Base-by-base conservation (phyloP, 2,888 invertebrate species). In the Cynaeus angustus region DNA sequence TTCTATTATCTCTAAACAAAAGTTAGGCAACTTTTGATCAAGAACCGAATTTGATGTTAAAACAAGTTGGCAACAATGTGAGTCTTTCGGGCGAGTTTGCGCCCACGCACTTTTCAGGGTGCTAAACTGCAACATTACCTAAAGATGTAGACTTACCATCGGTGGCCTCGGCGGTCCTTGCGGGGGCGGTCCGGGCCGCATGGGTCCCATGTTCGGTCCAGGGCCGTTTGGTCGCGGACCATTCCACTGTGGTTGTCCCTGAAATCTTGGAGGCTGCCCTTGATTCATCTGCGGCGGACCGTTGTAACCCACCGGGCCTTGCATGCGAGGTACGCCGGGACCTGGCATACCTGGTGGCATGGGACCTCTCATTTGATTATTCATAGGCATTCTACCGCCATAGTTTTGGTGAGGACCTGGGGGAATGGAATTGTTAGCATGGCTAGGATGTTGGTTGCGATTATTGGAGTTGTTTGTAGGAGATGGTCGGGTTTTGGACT, bases 401-500 rank as follows among this genome's bases (percentile, higher is more conserved):
- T 88, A 89, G 74, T 89, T 89, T 73, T 85, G 85, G 77, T 84
- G 84, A 0, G 89, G 88, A 75, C 89, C 89, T 76, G 89, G 88
- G 41, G 89, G 88, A 58, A 84, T 82, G 76, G 82, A 81, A 72
- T 88, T 89, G 70, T 88, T 89, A 68, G 89, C 87, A 58, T 89
- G 89, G 26, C 88, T 88, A 2, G 89, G 89, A 80, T 90, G 90
- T 73, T 83, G 84, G 77, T 91, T 90, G 78, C 91, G 88, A 21
- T 87, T 86, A 71, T 87, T 85, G 50, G 81, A 74, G 80, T 91
- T 90, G 21, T 91, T 91, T 53, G 94, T 92, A 48, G 95, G 95
- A 13, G 93, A 90, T 28, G 95, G 94, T 73, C 96, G 88, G 28
- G 95, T 95, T 88, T 96, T 96, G 75, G 95, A 95, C 86, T 96